Evolutionary conservation across 2,797 vertebrate species (phyloP).

Genomic region (Sebastolobus alascanus): DNA sequence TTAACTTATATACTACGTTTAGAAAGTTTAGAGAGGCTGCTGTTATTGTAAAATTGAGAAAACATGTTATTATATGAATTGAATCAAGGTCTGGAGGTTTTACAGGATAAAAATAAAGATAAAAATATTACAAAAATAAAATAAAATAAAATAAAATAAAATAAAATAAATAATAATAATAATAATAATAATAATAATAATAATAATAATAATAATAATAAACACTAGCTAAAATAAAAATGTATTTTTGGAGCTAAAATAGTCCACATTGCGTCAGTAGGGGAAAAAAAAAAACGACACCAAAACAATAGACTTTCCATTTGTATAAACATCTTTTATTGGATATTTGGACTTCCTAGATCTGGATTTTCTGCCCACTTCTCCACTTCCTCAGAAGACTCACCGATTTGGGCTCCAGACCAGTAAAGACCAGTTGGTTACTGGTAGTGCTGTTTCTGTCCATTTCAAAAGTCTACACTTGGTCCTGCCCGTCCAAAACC

Average conservation of each 20-base stretch:
- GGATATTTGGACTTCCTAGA: slow-evolving; percentile 63
- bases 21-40: not conserved
- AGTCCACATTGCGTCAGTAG: not conserved
- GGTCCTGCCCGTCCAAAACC: slow-evolving; percentile 48
- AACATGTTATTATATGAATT: too few species aligned
- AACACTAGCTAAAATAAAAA: not conserved
- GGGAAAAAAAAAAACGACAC: not conserved
- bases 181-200: not conserved
- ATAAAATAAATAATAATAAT: too few species aligned
- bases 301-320: not conserved
- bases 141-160: too few species aligned
- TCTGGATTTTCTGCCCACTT: slow-evolving; percentile 64
- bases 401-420: slow-evolving; percentile 66
- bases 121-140: too few species aligned
- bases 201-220: not conserved
- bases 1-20: not conserved
- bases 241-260: not conserved
- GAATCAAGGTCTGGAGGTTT: not conserved
- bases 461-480: slow-evolving; percentile 40
- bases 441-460: slow-evolving; percentile 32
- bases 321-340: slow-evolving; percentile 74
- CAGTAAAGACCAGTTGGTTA: slow-evolving; percentile 36
- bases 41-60: not conserved
- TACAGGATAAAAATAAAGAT: not conserved
- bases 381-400: slow-evolving; percentile 71